Evolutionary conservation across 2,888 invertebrate genomes (phyloP).

Genomic region (Conops quadrifasciatus): DNA sequence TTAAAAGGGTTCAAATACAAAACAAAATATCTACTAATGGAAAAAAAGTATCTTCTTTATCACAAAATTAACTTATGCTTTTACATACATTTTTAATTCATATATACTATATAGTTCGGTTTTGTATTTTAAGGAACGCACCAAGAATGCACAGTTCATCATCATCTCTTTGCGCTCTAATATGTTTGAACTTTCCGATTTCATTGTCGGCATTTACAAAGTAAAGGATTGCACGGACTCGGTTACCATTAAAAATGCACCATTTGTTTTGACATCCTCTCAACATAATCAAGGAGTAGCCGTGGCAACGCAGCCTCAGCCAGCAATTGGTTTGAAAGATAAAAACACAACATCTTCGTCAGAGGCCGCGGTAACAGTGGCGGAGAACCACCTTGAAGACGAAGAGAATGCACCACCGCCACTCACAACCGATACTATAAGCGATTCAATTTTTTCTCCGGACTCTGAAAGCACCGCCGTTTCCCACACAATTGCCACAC

Average conservation of each 20-base stretch:
- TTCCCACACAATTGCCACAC: slow-evolving; percentile 39
- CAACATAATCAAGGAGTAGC: slow-evolving; percentile 36
- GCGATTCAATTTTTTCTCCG: slow-evolving; percentile 46
- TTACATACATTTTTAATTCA: too few relatives aligned
- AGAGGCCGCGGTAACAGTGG: neutral
- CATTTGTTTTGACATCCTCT: slow-evolving; percentile 27
- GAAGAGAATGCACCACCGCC: slow-evolving; percentile 27
- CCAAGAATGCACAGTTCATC: slow-evolving; percentile 97
- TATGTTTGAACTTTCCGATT: slow-evolving; percentile 96
- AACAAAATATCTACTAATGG: too few relatives aligned
- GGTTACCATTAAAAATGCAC: slow-evolving; percentile 71
- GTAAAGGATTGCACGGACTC: slow-evolving; percentile 87
- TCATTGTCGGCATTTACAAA: slow-evolving; percentile 95
- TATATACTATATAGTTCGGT: neutral
- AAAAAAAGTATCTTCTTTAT: too few relatives aligned
- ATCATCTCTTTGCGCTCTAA: slow-evolving; percentile 96
- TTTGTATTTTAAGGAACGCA: slow-evolving; percentile 76
- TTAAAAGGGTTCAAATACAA: neutral
- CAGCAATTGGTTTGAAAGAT: neutral
- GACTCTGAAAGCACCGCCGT: slow-evolving; percentile 45
- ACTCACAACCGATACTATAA: slow-evolving; percentile 11
- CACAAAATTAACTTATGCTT: too few relatives aligned
- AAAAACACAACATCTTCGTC: slow-evolving; percentile 30
- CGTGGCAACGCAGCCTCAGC: slow-evolving; percentile 9
- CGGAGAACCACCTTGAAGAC: slow-evolving; percentile 15